phyloP scores from a whole-genome alignment of 1,140 invertebrate species.

The Drosophila malerkotliana region DNA sequence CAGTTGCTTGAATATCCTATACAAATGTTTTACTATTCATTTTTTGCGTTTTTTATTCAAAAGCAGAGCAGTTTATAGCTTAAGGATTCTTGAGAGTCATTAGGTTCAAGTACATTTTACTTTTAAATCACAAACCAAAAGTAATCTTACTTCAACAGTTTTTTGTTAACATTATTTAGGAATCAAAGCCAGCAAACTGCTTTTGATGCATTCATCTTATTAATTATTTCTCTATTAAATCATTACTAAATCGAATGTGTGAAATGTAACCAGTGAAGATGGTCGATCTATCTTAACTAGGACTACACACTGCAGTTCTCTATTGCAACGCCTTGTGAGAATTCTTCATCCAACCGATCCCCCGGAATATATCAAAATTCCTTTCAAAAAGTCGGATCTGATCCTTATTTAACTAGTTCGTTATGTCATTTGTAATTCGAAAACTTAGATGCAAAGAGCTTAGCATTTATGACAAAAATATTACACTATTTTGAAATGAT shows the following conservation, averaged over 20 bases:
- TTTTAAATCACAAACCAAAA: slow-evolving; percentile 40
- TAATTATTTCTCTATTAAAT: slow-evolving; percentile 6
- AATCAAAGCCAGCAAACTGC: slow-evolving; percentile 27
- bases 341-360: neutral
- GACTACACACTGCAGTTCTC: slow-evolving; percentile 45
- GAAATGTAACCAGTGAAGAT: slow-evolving; percentile 37
- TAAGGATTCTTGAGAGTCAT: slow-evolving; percentile 1
- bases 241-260: slow-evolving; percentile 29
- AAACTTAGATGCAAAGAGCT: slow-evolving; percentile 46
- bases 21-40: slow-evolving; percentile 12
- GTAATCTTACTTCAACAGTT: slow-evolving; percentile 4
- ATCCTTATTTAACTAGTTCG: slow-evolving; percentile 44
- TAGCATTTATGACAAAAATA: slow-evolving; percentile 74
- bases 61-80: slow-evolving; percentile 12
- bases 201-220: slow-evolving; percentile 18
- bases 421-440: slow-evolving; percentile 16
- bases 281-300: slow-evolving; percentile 42
- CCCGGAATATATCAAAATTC: slow-evolving; percentile 42
- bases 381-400: slow-evolving; percentile 16
- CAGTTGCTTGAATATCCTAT: slow-evolving; percentile 1
- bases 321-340: slow-evolving; percentile 28
- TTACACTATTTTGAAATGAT: slow-evolving; percentile 65
- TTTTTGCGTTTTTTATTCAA: slow-evolving; percentile 8
- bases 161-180: slow-evolving; percentile 24
- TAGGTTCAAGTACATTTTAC: slow-evolving; percentile 11